Percentiles rank a stretch among this genome's conserved stretches.
These are phyloP conservation scores for Teleiodes luculella DNA, from an alignment of 2,888 invertebrate species.

Conservation along the genomic window DNA sequence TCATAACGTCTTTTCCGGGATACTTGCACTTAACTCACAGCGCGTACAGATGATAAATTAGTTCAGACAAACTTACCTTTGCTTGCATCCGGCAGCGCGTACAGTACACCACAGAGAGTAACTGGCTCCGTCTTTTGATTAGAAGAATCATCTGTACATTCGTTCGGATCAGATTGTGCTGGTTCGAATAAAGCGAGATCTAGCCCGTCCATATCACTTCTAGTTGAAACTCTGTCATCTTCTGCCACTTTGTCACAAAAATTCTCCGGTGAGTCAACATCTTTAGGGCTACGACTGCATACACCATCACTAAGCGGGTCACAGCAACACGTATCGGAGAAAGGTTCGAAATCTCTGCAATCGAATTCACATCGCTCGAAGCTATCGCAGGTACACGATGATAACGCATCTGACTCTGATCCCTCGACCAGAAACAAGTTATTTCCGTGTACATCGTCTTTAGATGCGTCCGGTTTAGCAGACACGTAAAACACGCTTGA, in stretches of 20 bases:
- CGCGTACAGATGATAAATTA: slow-evolving; percentile 44
- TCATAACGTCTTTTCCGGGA: slow-evolving; percentile 46
- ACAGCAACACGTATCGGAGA: slow-evolving; percentile 81
- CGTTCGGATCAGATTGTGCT: slow-evolving; percentile 59
- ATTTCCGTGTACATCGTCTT: slow-evolving; percentile 48
- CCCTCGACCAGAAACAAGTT: slow-evolving; percentile 61
- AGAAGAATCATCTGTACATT: slow-evolving; percentile 36
- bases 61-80: slow-evolving; percentile 56
- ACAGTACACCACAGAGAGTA: slow-evolving; percentile 63
- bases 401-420: slow-evolving; percentile 71
- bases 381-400: slow-evolving; percentile 76
- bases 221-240: slow-evolving; percentile 64
- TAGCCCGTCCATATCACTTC: slow-evolving; percentile 82
- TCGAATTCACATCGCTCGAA: slow-evolving; percentile 78
- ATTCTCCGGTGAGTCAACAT: slow-evolving; percentile 70
- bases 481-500: slow-evolving; percentile 68
- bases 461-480: slow-evolving; percentile 50
- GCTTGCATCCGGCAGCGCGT: slow-evolving; percentile 52
- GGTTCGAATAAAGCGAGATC: slow-evolving; percentile 83
- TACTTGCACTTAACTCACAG: slow-evolving; percentile 35
- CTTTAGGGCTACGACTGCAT: slow-evolving; percentile 72
- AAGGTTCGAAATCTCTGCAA: slow-evolving; percentile 78
- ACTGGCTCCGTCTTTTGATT: slow-evolving; percentile 39
- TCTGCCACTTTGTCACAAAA: slow-evolving; percentile 61
- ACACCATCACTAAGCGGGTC: slow-evolving; percentile 71